Evolutionary conservation across 1,140 invertebrate species (phyloP).

Genomic region (Cherax destructor): DNA sequence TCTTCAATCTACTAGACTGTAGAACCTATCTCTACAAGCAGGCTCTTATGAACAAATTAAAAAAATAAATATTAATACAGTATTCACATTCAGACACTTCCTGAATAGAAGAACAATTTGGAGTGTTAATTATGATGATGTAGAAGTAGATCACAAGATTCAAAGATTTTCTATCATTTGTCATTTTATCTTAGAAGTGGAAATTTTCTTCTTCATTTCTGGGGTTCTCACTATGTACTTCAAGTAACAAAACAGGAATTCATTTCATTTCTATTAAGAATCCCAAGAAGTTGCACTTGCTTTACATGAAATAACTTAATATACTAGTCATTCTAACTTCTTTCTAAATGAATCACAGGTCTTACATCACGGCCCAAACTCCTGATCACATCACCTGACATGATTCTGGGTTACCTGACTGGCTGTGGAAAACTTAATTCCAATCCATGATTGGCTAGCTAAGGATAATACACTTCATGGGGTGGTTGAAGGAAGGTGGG

Average conservation of each 20-base stretch:
- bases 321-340: conserved; percentile 57
- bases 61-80: conserved; percentile 29
- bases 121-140: conserved; percentile 24
- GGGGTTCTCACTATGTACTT: background rate
- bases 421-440: conserved; percentile 22
- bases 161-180: conserved; percentile 20
- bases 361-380: conserved; percentile 40
- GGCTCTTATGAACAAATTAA: conserved; percentile 26
- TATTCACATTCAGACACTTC: conserved; percentile 42
- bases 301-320: conserved; percentile 51
- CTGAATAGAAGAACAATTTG: conserved; percentile 35
- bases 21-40: conserved; percentile 27
- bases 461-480: background rate
- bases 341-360: conserved; percentile 65
- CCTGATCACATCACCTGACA: conserved; percentile 20
- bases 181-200: background rate
- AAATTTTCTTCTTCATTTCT: conserved; percentile 1
- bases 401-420: background rate
- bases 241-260: conserved; percentile 27
- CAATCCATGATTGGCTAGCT: conserved; percentile 15
- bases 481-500: conserved; percentile 15
- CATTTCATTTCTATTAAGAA: conserved; percentile 24
- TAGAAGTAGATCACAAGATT: conserved; percentile 57
- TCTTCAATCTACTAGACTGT: background rate
- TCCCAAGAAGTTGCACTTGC: conserved; percentile 51